Evolutionary conservation across 2,113 vertebrate genomes (phyloP).

Genomic region (Nibea albiflora): DNA sequence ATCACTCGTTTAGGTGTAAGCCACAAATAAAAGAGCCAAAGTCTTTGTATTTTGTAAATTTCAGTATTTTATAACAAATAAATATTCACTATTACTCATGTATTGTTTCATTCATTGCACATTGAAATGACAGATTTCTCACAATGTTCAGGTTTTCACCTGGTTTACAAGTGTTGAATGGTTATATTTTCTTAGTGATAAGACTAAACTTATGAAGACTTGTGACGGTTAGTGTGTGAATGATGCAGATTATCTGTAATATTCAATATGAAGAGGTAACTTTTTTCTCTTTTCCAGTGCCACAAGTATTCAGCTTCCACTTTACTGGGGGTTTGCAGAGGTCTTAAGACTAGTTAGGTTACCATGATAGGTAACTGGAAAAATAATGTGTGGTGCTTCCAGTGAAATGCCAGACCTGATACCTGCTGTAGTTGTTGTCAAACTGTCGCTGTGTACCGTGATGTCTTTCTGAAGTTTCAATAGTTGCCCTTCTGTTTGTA

Average conservation of each 20-base stretch:
- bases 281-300: neutral
- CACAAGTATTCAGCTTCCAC: neutral
- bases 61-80: slow-evolving; percentile 83
- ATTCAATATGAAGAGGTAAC: neutral
- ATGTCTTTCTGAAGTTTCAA: neutral
- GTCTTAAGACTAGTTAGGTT: neutral
- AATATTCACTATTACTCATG: slow-evolving; percentile 65
- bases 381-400: neutral
- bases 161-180: neutral
- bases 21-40: slow-evolving; percentile 78
- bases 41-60: slow-evolving; percentile 80
- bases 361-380: neutral
- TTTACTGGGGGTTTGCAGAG: too few species aligned
- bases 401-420: neutral
- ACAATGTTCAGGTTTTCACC: neutral
- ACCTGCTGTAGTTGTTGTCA: neutral
- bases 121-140: slow-evolving; percentile 1
- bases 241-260: neutral
- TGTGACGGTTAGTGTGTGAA: neutral
- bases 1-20: slow-evolving; percentile 65
- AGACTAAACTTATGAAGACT: neutral
- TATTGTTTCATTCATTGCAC: slow-evolving; percentile 18
- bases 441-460: neutral
- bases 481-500: too few species aligned
- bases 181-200: neutral